Evolutionary conservation across 2,797 vertebrate genomes (phyloP).

Genomic region (Pipistrellus kuhlii): DNA sequence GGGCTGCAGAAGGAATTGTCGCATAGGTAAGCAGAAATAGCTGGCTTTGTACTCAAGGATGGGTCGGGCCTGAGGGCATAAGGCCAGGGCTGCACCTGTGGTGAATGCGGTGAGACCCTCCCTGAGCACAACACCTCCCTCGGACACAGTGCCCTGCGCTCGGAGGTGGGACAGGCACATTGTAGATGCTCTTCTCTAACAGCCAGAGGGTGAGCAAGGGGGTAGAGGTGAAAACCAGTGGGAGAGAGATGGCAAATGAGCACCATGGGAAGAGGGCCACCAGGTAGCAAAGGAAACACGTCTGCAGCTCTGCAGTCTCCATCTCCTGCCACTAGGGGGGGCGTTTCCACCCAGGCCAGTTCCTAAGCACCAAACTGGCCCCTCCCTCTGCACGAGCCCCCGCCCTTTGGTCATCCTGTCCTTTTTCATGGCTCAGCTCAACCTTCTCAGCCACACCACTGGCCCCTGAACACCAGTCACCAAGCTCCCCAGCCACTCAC

Average conservation of each 20-base stretch:
- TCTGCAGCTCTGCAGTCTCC: not conserved
- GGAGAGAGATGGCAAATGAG: not conserved
- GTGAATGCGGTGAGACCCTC: not conserved
- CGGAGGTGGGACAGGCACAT: not conserved
- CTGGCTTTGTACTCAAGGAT: not conserved
- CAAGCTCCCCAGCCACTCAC: not conserved
- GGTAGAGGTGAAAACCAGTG: not conserved
- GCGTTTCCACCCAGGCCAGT: not conserved
- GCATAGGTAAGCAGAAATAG: not conserved
- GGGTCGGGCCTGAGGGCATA: fast-evolving
- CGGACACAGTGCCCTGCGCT: too few relatives aligned
- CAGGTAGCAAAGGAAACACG: not conserved
- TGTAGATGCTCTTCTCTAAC: not conserved
- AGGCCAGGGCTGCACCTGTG: fast-evolving
- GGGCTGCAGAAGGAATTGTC: not conserved
- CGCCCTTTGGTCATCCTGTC: not conserved
- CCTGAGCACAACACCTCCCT: too few relatives aligned
- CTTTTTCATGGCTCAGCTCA: not conserved
- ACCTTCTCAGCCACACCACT: not conserved
- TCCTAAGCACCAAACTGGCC: not conserved
- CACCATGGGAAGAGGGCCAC: not conserved
- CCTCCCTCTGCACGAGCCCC: not conserved
- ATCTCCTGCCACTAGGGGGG: not conserved
- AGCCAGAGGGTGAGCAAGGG: not conserved
- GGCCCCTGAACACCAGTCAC: not conserved